Base-by-base conservation (phyloP, 2,888 invertebrate species). In the Macaria liturata region DNA sequence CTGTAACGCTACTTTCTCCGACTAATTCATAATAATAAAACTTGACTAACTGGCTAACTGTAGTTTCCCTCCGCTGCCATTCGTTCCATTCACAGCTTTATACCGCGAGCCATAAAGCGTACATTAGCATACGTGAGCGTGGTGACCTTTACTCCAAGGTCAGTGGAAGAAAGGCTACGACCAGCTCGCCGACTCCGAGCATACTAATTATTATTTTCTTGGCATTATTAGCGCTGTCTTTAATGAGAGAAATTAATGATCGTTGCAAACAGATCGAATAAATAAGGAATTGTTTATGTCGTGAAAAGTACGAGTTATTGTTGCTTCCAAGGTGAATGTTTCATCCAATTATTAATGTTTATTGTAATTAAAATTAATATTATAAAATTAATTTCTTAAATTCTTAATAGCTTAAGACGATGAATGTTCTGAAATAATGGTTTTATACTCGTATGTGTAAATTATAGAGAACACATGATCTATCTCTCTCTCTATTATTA, bases 1-100 rank as follows among this genome's bases (percentile, higher is more conserved):
- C 75, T 75, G 50, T 46, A 46, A 68, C 42, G 70, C 72, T 69
- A 81, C 88, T 89, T 89, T 89, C 88, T 78, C 86, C 82, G 84
- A 79, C 80, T 80, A 81, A 44, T 67, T 44, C 50, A 54, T 56
- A 59, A 46, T 49, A 59, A 66, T 61, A 60, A 61, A 62, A 52
- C 53, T 56, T 46, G 46, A 46, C 45, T 58, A 64, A 42, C 42
- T 42, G 42, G 9, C 34, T 51, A 44, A 61, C 49, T 55, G 57
- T 54, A 20, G n/a, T 47, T 9, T 52, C 34, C 51, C 42, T 32
- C 46, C 3, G 32, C 5, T 4, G 39, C 3, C 8, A 7, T 9
- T 9, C 46, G 32, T 6, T 40, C 9, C 4, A 63, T 46, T 57
- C 45, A 47, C 49, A 20, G 57, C 65, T 55, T 43, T 67, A 63